A percentile compares a stretch with the other conserved stretches of the same genome.
phyloP scores from a whole-genome alignment of 2,113 vertebrate species.

The Apus apus region DNA sequence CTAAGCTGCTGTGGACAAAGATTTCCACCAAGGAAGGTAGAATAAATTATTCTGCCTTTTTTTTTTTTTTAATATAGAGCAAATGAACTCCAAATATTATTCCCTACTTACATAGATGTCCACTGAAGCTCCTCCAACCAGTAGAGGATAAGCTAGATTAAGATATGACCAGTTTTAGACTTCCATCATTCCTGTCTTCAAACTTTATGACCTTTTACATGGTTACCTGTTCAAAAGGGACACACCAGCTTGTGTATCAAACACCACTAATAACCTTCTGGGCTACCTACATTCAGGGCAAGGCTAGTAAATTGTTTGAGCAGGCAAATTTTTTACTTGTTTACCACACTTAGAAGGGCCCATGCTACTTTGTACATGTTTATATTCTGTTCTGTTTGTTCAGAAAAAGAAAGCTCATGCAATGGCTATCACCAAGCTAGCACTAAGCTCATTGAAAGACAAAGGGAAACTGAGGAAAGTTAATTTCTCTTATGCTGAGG shows the following conservation, averaged over 20 bases:
- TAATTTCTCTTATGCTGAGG: neutral
- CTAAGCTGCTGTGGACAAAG: neutral
- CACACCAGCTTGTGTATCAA: rapidly evolving
- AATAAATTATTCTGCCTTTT: neutral
- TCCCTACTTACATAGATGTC: neutral
- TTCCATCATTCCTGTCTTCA: neutral
- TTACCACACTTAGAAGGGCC: neutral
- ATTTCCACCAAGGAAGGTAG: neutral
- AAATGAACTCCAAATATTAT: neutral
- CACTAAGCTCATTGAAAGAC: neutral
- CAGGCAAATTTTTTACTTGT: neutral
- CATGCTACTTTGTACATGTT: neutral
- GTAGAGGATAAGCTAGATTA: neutral
- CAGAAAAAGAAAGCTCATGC: neutral
- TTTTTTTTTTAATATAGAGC: neutral
- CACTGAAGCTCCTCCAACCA: neutral
- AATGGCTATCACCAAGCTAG: neutral
- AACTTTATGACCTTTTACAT: neutral
- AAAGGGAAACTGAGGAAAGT: neutral
- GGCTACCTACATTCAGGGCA: neutral
- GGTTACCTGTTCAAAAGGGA: neutral
- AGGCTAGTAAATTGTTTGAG: neutral
- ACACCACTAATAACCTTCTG: neutral
- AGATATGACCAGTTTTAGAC: neutral
- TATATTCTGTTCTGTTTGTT: neutral